Base-by-base conservation (phyloP, 2,113 vertebrate species). In the Hirundichthys speculiger region DNA sequence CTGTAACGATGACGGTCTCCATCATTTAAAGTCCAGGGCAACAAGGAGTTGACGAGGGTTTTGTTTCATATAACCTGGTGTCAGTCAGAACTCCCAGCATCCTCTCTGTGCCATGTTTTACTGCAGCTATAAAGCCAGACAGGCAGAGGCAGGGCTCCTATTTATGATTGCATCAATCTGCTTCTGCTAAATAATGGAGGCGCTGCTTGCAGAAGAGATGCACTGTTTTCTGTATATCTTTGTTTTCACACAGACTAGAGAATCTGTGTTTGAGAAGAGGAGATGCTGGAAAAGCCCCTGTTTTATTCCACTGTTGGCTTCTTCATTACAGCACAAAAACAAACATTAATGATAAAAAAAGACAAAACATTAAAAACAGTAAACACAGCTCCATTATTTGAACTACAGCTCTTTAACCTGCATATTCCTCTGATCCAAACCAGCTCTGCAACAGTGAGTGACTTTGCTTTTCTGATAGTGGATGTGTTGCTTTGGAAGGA, bases 91-190 rank as follows among this genome's bases (percentile, higher is more conserved):
- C 38, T 58, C 50, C 45, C 46, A 13, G 45, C 45, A 1, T 48
- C 56, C 62, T 9, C 54, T 59, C 22, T 39, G 71, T 14, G 7
- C 13, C 64, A 30, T 51, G 59, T 71, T 75, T 78, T 52, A 64
- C 54, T 56, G 65, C 57, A 58, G 68, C 75, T 14, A 52, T 67
- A 62, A 80, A 81, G 56, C 18, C 65, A 64, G 77, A 56, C 64
- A 25, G 77, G 82, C 48, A 7, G 52, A 69, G 78, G 77, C 74
- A 16, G 2, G 16, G 50, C 64, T 63, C 60, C 50, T 50, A 79
- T 86, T 86, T 80, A 88, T 69, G 75, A 73, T 58, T 61, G 75
- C 75, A 86, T 87, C 69, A 77, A 80, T 79, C 58, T 73, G 61
- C 60, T 49, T 2, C 25, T 3, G 47, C 63, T 49, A 20, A 64